phyloP scores from a whole-genome alignment of 1,140 invertebrate species.

The Colletes gigas region DNA sequence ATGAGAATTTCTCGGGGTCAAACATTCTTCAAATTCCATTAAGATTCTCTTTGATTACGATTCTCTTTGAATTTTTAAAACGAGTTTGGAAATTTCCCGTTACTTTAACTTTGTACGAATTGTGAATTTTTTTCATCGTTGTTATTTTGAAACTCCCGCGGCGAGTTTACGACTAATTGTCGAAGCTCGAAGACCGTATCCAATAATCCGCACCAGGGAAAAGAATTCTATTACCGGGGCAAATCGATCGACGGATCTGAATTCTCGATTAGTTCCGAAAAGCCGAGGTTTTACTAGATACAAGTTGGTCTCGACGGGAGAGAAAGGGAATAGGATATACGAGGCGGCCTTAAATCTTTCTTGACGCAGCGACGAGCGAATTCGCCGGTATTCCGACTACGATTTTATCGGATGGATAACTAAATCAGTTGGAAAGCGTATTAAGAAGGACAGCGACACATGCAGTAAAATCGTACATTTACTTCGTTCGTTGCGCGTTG shows the following conservation, averaged over 20 bases:
- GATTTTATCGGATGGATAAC: constrained; percentile 31
- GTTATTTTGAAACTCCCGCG: too few relatives aligned
- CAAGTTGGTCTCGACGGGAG: neutral
- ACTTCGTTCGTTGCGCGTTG: constrained; percentile 1
- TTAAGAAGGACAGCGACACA: constrained; percentile 2
- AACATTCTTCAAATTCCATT: too few relatives aligned
- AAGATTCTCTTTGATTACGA: too few relatives aligned
- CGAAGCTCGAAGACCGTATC: neutral
- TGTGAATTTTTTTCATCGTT: too few relatives aligned
- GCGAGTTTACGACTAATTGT: too few relatives aligned
- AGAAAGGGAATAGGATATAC: neutral
- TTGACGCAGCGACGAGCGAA: constrained; percentile 6
- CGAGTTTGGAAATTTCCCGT: too few relatives aligned
- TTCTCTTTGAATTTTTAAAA: too few relatives aligned
- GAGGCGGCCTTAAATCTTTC: constrained; percentile 15
- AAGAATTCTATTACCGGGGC: neutral
- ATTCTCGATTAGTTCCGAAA: constrained; percentile 36
- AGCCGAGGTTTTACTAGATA: constrained; percentile 29
- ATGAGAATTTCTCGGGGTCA: too few relatives aligned
- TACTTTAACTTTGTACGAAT: too few relatives aligned
- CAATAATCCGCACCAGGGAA: too few relatives aligned
- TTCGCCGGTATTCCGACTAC: neutral
- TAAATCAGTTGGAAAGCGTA: constrained; percentile 28
- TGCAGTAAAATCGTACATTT: constrained; percentile 10
- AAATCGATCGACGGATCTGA: neutral